Percentiles rank a stretch among this genome's conserved stretches.
phyloP scores from a whole-genome alignment of 2,888 invertebrate genomes.

The Aleiodes testaceus region DNA sequence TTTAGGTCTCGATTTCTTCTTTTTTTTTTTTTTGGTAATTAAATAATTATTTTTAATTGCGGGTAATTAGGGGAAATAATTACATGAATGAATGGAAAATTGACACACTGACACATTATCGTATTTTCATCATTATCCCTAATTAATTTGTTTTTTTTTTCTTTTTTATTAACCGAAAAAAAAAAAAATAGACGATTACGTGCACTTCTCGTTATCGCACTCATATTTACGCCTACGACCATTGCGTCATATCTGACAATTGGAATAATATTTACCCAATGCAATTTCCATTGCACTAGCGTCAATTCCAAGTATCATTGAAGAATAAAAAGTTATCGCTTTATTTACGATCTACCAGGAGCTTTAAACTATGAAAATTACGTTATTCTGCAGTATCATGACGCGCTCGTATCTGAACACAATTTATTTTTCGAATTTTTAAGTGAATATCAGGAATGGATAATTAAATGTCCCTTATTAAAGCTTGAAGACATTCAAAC shows the following conservation, averaged over 20 bases:
- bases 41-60: neutral
- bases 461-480: too few relatives aligned
- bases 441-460: too few relatives aligned
- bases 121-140: too few relatives aligned
- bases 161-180: too few relatives aligned
- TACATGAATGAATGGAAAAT: too few relatives aligned
- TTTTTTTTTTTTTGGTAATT: too few relatives aligned
- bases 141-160: too few relatives aligned
- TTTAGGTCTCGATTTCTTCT: neutral
- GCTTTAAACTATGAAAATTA: neutral
- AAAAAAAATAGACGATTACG: neutral
- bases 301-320: neutral
- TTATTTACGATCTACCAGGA: neutral
- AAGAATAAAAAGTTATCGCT: neutral
- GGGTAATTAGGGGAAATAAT: too few relatives aligned
- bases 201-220: neutral
- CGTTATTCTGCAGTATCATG: neutral
- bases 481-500: too few relatives aligned
- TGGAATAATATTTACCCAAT: conserved; percentile 28
- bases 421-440: neutral
- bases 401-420: neutral
- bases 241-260: conserved; percentile 15
- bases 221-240: conserved; percentile 6
- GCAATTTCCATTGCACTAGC: neutral
- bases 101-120: too few relatives aligned